Evolutionary conservation across 2,888 invertebrate genomes (phyloP), one percentile per base, ranked within the genome.

Genomic region (Brassicogethes aeneus): DNA sequence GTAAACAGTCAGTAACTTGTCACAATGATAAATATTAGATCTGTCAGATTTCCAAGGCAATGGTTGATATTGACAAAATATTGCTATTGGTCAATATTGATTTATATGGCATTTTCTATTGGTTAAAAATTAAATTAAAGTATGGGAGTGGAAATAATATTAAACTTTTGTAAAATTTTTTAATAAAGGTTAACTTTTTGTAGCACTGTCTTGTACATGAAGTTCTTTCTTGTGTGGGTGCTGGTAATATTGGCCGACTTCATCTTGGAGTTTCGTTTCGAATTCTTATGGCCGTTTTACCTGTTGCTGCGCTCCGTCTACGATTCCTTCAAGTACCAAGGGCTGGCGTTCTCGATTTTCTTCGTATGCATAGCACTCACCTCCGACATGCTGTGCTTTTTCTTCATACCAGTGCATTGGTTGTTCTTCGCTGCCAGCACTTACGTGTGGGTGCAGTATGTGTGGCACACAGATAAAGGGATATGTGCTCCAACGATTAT

Each of bases 241-340:
- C 78, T 91, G 69, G 90, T 96, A 59, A 85, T 95, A 67, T 75
- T 92, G 71, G 92, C 91, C 54, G 95, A 96, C 73, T 94, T 93
- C 73, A 85, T 95, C 75, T 75, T 95, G 73, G 96, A 96, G 74
- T 95, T 97, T 75, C 87, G 97, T 62, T 94, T 97, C 75, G 97
- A 97, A 77, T 94, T 95, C 74, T 79, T 97, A 65, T 97, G 95
- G 94, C 96, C 97, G 40, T 92, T 96, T 73, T 96, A 95, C 90
- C 81, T 97, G 61, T 80, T 97, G 62, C 75, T 95, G 56, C 81
- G 94, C 71, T 92, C 92, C 67, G 87, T 95, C 59, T 91, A 94
- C 71, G 95, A 96, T 73, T 93, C 95, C 55, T 95, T 91, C 72
- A 93, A 92, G 75, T 96, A 93, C 74, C 95, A 95, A 77, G 95